Conservation (phyloP, 2,888 invertebrate species). For the Physocephala rufipes region DNA sequence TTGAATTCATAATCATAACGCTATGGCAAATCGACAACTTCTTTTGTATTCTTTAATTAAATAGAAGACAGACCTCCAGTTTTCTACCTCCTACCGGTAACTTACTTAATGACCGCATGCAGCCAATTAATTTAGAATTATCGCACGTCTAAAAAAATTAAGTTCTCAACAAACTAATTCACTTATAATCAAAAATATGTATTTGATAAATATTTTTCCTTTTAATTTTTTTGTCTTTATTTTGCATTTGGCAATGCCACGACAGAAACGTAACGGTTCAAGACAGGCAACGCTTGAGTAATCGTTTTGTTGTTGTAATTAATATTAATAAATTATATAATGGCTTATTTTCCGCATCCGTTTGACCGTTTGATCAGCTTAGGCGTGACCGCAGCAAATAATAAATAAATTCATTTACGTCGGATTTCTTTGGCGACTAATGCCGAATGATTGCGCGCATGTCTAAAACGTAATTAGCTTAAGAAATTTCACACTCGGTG, state of each 20-base stretch:
- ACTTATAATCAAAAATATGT: too few species aligned
- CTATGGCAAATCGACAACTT: constrained; percentile 59
- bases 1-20: constrained; percentile 66
- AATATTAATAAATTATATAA: constrained; percentile 48
- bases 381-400: constrained; percentile 16
- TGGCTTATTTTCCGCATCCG: constrained; percentile 33
- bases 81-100: too few species aligned
- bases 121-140: too few species aligned
- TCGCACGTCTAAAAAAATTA: too few species aligned
- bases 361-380: constrained; percentile 28
- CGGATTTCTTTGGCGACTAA: constrained; percentile 24
- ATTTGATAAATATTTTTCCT: not conserved
- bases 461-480: constrained; percentile 22
- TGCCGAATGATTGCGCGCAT: constrained; percentile 30
- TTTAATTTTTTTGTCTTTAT: not conserved
- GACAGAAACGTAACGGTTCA: too few species aligned
- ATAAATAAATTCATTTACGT: constrained; percentile 33
- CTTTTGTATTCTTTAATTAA: constrained; percentile 61
- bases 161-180: too few species aligned
- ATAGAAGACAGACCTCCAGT: constrained; percentile 36
- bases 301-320: constrained; percentile 63
- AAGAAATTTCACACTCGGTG: constrained; percentile 19
- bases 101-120: too few species aligned
- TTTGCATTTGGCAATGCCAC: not conserved
- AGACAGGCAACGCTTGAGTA: constrained; percentile 43